Conservation (phyloP, 2,888 invertebrate species). For the Doris montereyensis region DNA sequence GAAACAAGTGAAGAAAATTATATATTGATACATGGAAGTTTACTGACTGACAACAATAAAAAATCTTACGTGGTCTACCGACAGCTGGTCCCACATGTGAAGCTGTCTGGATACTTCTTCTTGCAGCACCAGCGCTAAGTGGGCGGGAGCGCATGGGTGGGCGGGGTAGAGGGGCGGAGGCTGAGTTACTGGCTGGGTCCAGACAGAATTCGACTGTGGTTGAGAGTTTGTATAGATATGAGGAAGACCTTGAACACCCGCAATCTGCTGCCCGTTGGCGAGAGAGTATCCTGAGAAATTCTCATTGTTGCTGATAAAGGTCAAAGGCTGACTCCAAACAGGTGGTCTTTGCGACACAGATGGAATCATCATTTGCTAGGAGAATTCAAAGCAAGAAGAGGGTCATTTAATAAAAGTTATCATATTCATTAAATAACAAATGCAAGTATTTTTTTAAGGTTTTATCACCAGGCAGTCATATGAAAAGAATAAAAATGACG, state of each 20-base stretch:
- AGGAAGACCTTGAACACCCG: conserved; percentile 26
- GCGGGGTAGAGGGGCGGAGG: conserved; percentile 57
- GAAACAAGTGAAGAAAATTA: no score
- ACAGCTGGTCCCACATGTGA: conserved; percentile 11
- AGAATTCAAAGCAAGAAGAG: no score
- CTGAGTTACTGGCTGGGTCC: conserved; percentile 40
- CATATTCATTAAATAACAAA: no score
- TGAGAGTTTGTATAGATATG: conserved; percentile 47
- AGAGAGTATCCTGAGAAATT: conserved; percentile 26
- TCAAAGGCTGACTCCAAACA: conserved; percentile 61
- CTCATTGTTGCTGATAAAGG: conserved; percentile 46
- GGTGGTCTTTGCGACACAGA: conserved; percentile 61
- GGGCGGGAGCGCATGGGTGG: conserved; percentile 67
- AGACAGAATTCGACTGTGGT: conserved; percentile 47
- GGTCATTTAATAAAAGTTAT: no score
- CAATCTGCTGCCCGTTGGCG: conserved; percentile 3
- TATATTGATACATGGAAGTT: no score
- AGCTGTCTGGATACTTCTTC: conserved; percentile 37
- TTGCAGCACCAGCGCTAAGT: conserved; percentile 65
- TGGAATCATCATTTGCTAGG: conserved; percentile 57
- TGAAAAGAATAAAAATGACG: no score
- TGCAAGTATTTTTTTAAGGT: no score
- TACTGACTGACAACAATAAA: no score
- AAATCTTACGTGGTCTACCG: not conserved
- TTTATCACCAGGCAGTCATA: no score